Evolutionary conservation across 2,113 vertebrate species (phyloP), one percentile per base, ranked within the genome.

Genomic region (Rhinoptilus africanus): DNA sequence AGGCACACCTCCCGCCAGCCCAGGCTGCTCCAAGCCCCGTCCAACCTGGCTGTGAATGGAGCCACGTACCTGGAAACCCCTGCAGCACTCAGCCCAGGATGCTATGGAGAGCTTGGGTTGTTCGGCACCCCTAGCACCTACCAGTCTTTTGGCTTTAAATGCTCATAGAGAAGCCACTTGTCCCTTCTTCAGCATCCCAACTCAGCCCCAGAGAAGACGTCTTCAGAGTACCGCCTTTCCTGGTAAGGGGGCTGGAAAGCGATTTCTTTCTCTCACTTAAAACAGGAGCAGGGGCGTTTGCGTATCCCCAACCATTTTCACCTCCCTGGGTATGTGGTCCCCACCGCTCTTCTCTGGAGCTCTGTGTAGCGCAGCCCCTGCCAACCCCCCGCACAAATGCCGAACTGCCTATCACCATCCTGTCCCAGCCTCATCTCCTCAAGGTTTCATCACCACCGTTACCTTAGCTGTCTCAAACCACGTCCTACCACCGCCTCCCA

Each of bases 61-160:
- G 30, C 39, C 45, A 21, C 16, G 2, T 32, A 1, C 9, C 57
- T 7, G 19, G 21, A 35, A 51, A 35, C 17, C 30, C 57, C n/a
- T 6, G 50, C 18, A 5, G 48, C 22, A 6, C 73, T 17, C 9
- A 1, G 35, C 66, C 43, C 50, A 45, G 34, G 32, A 18, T 0
- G 8, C 12, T 32, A 23, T 23, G 1, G 5, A 27, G 27, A 28
- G 7, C 1, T 12, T 0, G 19, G 26, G 35, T 1, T 32, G 39
- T 4, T 4, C 4, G 32, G 43, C 51, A 34, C 60, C 6, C 34
- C 39, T 2, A 14, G 24, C 47, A 41, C 23, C 35, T 21, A 53
- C 13, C 34, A 30, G 16, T 14, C 53, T 41, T 73, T 53, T 26
- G 53, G 37, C 23, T 73, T 80, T 63, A 10, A 23, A 24, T 9